Conservation (phyloP, 2,888 invertebrate species). For the Pterostichus niger region DNA sequence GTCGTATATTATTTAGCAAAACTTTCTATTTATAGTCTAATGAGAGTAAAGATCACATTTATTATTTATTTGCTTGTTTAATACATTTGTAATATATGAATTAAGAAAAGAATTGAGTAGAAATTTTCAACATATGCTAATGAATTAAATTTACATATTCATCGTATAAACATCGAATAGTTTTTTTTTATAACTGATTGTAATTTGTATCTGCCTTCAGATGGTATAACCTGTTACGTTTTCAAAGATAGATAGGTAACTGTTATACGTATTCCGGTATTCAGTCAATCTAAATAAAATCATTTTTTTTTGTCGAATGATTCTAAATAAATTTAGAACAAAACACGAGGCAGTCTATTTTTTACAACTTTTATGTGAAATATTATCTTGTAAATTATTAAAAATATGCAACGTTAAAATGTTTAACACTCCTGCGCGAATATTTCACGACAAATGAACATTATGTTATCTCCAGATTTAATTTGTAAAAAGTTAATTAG, state of each 20-base stretch:
- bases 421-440: neutral
- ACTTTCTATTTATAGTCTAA: neutral
- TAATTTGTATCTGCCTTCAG: slow-evolving; percentile 46
- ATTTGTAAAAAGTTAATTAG: slow-evolving; percentile 37
- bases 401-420: too few species aligned
- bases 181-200: slow-evolving; percentile 35
- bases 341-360: too few species aligned
- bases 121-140: slow-evolving; percentile 53
- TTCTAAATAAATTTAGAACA: slow-evolving; percentile 1
- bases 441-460: neutral
- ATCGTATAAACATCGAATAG: slow-evolving; percentile 15
- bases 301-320: neutral
- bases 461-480: neutral
- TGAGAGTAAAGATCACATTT: neutral
- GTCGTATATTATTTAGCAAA: neutral
- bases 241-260: neutral
- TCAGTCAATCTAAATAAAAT: neutral
- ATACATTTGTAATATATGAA: slow-evolving; percentile 19
- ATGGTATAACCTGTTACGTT: slow-evolving; percentile 42
- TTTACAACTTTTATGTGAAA: too few species aligned
- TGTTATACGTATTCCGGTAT: slow-evolving; percentile 8
- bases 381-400: too few species aligned
- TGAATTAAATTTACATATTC: slow-evolving; percentile 54
- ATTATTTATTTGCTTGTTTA: slow-evolving; percentile 24
- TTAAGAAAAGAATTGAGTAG: slow-evolving; percentile 37